These are phyloP conservation scores for Colletes collaris DNA, from an alignment of 2,888 invertebrate genomes.

Conservation along the genomic window DNA sequence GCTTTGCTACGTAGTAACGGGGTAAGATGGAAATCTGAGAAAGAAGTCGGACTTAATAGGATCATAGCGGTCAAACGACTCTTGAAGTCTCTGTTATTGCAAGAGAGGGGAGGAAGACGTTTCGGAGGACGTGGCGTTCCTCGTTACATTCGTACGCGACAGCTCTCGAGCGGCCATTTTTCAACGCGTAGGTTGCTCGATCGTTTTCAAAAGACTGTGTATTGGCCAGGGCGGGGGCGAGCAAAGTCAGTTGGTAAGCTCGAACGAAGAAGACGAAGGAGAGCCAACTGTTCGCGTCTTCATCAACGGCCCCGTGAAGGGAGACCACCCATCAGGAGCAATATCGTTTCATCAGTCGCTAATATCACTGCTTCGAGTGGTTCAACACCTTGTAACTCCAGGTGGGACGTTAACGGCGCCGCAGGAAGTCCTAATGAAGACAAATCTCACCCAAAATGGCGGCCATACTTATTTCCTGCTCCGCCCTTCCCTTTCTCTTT, in stretches of 20 bases:
- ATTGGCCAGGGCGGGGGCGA: conserved; percentile 26
- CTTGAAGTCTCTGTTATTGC: conserved; percentile 77
- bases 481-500: conserved; percentile 51
- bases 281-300: conserved; percentile 73
- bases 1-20: not conserved
- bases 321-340: conserved; percentile 77
- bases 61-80: conserved; percentile 79
- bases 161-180: not conserved
- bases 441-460: conserved; percentile 81
- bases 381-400: conserved; percentile 81
- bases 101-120: conserved; percentile 61
- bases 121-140: conserved; percentile 43
- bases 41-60: conserved; percentile 80
- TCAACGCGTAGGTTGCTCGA: no score
- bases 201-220: no score
- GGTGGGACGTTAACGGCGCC: conserved; percentile 79
- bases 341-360: conserved; percentile 77
- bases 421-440: conserved; percentile 82
- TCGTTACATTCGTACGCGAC: conserved; percentile 30
- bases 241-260: conserved; percentile 42
- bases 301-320: conserved; percentile 67
- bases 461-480: conserved; percentile 77
- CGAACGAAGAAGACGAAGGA: conserved; percentile 59
- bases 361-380: conserved; percentile 74
- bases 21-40: conserved; percentile 69